Evolutionary conservation across 1,140 invertebrate species (phyloP).

Genomic region (Drosophila elegans): DNA sequence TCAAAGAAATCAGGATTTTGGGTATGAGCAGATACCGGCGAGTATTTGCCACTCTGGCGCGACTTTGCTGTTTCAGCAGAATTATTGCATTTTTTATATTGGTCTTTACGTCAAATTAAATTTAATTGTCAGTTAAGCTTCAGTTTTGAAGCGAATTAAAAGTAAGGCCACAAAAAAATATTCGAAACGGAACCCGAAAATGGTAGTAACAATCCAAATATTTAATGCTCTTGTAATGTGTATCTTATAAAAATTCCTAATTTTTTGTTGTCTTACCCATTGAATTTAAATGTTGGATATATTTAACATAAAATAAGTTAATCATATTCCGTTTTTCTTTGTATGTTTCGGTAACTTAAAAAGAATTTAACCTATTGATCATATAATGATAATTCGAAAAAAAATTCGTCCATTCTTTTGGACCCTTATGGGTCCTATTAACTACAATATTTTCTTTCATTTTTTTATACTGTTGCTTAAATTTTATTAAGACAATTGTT

Average conservation of each 20-base stretch:
- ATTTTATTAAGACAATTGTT: too few species aligned
- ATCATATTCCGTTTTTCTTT: too few species aligned
- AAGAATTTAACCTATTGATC: too few species aligned
- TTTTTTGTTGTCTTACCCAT: too few species aligned
- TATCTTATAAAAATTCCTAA: too few species aligned
- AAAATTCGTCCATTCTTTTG: too few species aligned
- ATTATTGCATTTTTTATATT: constrained; percentile 77
- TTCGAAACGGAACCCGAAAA: constrained; percentile 3
- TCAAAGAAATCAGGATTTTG: constrained; percentile 7
- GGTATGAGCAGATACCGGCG: not conserved
- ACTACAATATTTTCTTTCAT: too few species aligned
- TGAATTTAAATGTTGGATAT: too few species aligned
- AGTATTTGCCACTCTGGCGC: constrained; percentile 10
- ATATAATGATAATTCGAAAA: too few species aligned
- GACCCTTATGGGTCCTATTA: too few species aligned
- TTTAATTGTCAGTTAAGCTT: constrained; percentile 66
- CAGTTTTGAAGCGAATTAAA: not conserved
- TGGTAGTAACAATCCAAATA: not conserved
- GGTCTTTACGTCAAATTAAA: constrained; percentile 80
- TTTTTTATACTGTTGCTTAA: not conserved
- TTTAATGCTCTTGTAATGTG: not conserved
- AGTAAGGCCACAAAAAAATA: constrained; percentile 5
- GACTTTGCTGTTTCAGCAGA: constrained; percentile 49
- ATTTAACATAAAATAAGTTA: too few species aligned
- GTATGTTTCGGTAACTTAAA: too few species aligned